phyloP scores from a whole-genome alignment of 1,140 invertebrate genomes.

The Episyrphus balteatus region DNA sequence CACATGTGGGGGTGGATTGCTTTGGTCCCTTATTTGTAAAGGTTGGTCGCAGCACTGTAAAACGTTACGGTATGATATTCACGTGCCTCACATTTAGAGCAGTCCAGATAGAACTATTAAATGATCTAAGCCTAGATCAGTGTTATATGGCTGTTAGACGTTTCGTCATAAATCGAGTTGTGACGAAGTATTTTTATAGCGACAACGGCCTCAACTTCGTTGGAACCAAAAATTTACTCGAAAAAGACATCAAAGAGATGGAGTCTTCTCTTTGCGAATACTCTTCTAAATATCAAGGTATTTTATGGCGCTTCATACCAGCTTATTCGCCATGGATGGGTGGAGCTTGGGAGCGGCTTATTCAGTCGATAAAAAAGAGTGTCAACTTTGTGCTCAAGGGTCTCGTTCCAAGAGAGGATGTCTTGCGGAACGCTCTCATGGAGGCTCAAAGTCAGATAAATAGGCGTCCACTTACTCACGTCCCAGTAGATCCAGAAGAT shows the following conservation, averaged over 20 bases:
- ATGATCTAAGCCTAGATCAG: conserved; percentile 11
- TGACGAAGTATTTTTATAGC: conserved; percentile 9
- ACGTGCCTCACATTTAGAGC: conserved; percentile 15
- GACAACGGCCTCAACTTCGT: conserved; percentile 27
- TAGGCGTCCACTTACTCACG: conserved; percentile 10
- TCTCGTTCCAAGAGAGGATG: conserved; percentile 3
- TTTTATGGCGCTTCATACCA: conserved; percentile 10
- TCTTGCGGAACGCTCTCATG: conserved; percentile 5
- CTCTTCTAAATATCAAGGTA: neutral
- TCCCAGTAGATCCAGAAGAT: conserved; percentile 11
- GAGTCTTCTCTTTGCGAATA: conserved; percentile 1
- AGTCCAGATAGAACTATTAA: conserved; percentile 17
- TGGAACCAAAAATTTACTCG: conserved; percentile 16
- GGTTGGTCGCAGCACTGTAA: conserved; percentile 15
- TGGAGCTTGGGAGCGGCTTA: too few species aligned
- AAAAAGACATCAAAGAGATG: conserved; percentile 7
- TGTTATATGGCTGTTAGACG: conserved; percentile 17
- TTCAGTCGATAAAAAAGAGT: too few species aligned
- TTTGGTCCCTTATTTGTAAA: conserved; percentile 24
- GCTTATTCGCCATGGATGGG: conserved; percentile 1
- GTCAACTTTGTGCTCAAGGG: neutral
- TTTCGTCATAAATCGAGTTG: conserved; percentile 13
- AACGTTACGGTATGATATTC: conserved; percentile 30
- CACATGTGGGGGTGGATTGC: neutral
- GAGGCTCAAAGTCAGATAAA: conserved; percentile 12